Conservation (phyloP, 2,888 invertebrate species). For the Arge pagana region DNA sequence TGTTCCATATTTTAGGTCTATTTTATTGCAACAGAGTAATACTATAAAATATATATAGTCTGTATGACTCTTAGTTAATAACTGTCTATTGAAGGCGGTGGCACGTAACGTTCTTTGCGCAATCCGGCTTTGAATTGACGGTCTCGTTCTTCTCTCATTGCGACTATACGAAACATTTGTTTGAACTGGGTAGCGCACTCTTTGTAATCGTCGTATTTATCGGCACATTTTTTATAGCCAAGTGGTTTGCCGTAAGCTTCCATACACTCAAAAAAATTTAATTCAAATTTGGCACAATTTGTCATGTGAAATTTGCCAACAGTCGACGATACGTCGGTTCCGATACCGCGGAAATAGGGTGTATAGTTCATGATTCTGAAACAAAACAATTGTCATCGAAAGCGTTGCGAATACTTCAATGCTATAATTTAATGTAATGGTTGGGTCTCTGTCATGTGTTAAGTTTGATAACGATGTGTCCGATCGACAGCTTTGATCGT, state of each 20-base stretch:
- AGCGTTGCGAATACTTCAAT: no score
- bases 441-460: no score
- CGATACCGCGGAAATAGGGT: conserved; percentile 71
- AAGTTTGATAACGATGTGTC: no score
- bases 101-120: conserved; percentile 55
- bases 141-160: conserved; percentile 67
- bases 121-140: conserved; percentile 67
- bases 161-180: conserved; percentile 64
- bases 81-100: conserved; percentile 64
- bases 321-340: conserved; percentile 76
- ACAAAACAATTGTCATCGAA: conserved; percentile 15
- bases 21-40: conserved; percentile 5
- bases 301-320: conserved; percentile 63
- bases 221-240: conserved; percentile 67
- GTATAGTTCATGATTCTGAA: conserved; percentile 71
- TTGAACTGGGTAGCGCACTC: conserved; percentile 71
- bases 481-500: no score
- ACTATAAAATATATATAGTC: conserved; percentile 8
- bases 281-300: conserved; percentile 70
- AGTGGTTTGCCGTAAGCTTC: conserved; percentile 79
- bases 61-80: conserved; percentile 56
- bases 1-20: conserved; percentile 1
- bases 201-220: conserved; percentile 69
- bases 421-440: no score
- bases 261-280: conserved; percentile 74